Percentiles rank a stretch among this genome's conserved stretches.
Conservation (phyloP, 2,888 invertebrate species). For the Drosophila paramelanica region DNA sequence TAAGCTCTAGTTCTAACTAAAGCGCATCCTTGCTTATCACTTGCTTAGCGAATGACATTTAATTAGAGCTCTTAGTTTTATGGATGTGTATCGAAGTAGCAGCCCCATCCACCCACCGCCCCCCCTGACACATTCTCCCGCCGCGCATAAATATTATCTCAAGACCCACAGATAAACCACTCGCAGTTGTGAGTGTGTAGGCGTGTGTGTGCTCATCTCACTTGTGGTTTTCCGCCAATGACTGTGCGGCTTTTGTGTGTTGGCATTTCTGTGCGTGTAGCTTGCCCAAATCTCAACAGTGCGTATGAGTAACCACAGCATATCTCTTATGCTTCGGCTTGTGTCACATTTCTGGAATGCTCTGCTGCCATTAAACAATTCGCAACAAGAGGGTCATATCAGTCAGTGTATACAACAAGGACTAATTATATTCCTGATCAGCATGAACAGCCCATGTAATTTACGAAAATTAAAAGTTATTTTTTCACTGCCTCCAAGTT, state of each 20-base stretch:
- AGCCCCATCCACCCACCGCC: not conserved
- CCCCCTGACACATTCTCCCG: not conserved
- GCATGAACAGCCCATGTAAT: too few relatives aligned
- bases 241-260: conserved; percentile 42
- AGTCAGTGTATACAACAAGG: too few relatives aligned
- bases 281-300: conserved; percentile 57
- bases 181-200: not conserved
- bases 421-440: too few relatives aligned
- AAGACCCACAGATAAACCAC: conserved; percentile 33
- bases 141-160: conserved; percentile 41
- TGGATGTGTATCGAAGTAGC: conserved; percentile 26
- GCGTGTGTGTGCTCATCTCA: conserved; percentile 9
- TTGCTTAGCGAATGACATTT: conserved; percentile 68
- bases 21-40: conserved; percentile 60
- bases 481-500: too few relatives aligned
- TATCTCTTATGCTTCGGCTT: conserved; percentile 18
- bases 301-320: conserved; percentile 53
- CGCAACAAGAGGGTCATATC: not conserved
- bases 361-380: not conserved
- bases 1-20: not conserved
- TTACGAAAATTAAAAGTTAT: too few relatives aligned
- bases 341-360: conserved; percentile 3
- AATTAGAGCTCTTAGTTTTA: conserved; percentile 65
- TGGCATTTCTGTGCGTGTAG: conserved; percentile 6
- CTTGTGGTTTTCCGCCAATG: conserved; percentile 58